These are phyloP conservation scores for Unio pictorum DNA, from an alignment of 2,888 invertebrate genomes.

Conservation along the genomic window DNA sequence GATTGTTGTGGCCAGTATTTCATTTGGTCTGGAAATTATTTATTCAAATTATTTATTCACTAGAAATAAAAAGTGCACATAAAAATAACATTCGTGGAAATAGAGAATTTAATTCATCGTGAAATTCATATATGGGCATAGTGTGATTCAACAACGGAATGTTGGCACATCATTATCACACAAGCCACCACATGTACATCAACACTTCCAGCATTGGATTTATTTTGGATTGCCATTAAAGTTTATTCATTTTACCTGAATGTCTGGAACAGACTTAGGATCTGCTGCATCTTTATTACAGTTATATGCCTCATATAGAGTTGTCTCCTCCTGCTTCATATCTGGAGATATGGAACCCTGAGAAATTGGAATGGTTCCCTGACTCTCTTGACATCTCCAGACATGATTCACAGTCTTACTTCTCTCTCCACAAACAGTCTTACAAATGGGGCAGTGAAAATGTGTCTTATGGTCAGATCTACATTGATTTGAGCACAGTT, in stretches of 20 bases:
- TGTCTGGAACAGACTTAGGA: constrained; percentile 2
- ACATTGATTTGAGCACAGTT: constrained; percentile 18
- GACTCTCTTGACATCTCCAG: constrained; percentile 49
- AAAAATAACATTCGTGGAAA: no score
- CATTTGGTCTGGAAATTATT: no score
- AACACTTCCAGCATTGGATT: no score
- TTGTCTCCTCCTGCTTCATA: neutral
- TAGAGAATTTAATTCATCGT: no score
- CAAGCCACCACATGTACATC: no score
- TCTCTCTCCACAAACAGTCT: constrained; percentile 30
- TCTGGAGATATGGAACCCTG: neutral
- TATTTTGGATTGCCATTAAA: no score
- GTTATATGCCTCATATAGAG: constrained; percentile 2
- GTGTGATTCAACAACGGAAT: no score
- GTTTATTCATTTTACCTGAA: constrained; percentile 2
- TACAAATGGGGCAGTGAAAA: constrained; percentile 55
- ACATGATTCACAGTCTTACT: constrained; percentile 49
- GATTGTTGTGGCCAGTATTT: no score
- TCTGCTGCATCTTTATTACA: constrained; percentile 4
- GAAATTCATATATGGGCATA: no score
- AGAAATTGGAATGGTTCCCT: constrained; percentile 3
- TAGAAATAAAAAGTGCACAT: no score
- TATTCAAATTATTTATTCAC: no score
- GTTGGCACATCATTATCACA: no score
- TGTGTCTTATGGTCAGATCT: constrained; percentile 25